These are phyloP conservation scores for Apodemia hepburni DNA, from an alignment of 2,888 invertebrate species.

Conservation along the genomic window DNA sequence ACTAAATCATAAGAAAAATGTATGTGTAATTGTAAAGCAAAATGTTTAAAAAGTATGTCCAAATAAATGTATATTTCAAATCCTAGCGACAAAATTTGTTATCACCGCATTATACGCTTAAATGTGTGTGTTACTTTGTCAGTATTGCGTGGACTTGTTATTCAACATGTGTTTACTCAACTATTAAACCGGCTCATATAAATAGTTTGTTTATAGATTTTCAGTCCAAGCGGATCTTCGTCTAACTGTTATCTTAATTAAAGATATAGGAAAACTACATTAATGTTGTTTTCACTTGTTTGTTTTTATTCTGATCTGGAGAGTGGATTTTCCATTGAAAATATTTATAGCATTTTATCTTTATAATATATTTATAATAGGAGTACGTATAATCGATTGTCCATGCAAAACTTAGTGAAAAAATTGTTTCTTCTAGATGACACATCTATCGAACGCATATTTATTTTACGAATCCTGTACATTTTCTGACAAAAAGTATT, in stretches of 20 bases:
- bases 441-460: too few relatives aligned
- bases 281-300: slow-evolving; percentile 11
- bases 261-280: slow-evolving; percentile 12
- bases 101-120: background rate
- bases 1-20: too few relatives aligned
- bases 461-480: too few relatives aligned
- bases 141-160: slow-evolving; percentile 12
- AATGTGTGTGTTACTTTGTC: slow-evolving; percentile 9
- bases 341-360: background rate
- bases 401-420: too few relatives aligned
- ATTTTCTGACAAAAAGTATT: too few relatives aligned
- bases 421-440: too few relatives aligned
- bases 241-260: slow-evolving; percentile 23
- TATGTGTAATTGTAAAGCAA: too few relatives aligned
- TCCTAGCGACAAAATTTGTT: background rate
- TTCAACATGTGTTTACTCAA: slow-evolving; percentile 21
- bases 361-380: background rate
- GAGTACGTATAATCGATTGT: too few relatives aligned
- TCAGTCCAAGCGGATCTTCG: slow-evolving; percentile 7
- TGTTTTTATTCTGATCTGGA: slow-evolving; percentile 1
- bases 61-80: background rate
- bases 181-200: slow-evolving; percentile 8
- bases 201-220: slow-evolving; percentile 18
- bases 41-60: background rate
- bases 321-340: background rate